These are phyloP conservation scores for Bombus polaris DNA, from an alignment of 1,140 invertebrate species.

Conservation along the genomic window DNA sequence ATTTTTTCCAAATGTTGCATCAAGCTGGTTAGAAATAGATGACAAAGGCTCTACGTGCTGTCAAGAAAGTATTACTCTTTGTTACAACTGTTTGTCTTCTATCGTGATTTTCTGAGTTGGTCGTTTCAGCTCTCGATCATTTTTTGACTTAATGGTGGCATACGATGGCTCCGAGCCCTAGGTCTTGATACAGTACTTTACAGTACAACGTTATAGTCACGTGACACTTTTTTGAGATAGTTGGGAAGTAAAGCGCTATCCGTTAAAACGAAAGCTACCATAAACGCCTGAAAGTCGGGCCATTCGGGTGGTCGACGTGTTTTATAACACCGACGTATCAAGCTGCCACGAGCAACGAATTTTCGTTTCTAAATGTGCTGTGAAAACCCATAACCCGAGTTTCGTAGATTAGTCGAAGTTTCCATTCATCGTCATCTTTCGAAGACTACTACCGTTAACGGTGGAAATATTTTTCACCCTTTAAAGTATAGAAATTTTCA, in stretches of 20 bases:
- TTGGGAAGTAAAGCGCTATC: not conserved
- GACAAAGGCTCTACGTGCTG: not conserved
- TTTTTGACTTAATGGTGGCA: not conserved
- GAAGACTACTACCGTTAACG: too few relatives aligned
- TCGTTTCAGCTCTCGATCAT: not conserved
- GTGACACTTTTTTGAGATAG: not conserved
- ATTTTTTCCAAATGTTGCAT: not conserved
- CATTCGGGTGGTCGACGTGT: not conserved
- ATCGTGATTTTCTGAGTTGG: not conserved
- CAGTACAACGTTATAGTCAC: not conserved
- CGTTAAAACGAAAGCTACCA: not conserved
- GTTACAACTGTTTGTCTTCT: not conserved
- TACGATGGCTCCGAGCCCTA: not conserved
- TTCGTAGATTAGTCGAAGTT: too few relatives aligned
- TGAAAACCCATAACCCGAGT: not conserved
- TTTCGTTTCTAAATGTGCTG: not conserved
- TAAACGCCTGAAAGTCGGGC: not conserved
- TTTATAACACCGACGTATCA: not conserved
- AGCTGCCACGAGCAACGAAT: not conserved
- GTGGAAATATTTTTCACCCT: too few relatives aligned
- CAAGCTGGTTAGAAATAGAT: slow-evolving; percentile 51
- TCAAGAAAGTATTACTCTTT: slow-evolving; percentile 50
- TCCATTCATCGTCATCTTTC: too few relatives aligned
- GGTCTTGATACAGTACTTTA: not conserved
- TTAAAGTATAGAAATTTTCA: not conserved